Conservation (phyloP, 1,140 invertebrate species). For the Temnothorax nylanderi region DNA sequence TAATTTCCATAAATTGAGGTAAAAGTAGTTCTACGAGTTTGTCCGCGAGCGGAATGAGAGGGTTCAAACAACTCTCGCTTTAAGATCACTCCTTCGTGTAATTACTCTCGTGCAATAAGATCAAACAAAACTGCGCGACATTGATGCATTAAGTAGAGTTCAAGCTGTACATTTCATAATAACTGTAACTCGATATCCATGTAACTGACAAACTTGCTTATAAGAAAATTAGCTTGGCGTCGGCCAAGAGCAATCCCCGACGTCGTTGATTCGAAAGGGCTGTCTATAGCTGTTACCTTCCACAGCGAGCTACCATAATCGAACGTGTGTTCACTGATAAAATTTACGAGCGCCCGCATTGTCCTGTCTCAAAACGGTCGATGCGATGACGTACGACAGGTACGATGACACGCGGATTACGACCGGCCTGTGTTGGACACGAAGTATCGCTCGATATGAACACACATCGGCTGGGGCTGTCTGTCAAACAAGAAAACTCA, state of each 20-base stretch:
- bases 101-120: constrained; percentile 9
- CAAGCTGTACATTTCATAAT: constrained; percentile 9
- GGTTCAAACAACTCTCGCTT: not conserved
- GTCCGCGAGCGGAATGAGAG: not conserved
- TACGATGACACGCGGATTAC: constrained; percentile 69
- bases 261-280: not conserved
- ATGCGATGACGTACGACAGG: constrained; percentile 65
- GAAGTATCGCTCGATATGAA: constrained; percentile 52
- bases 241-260: not conserved
- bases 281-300: constrained; percentile 37
- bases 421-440: constrained; percentile 56
- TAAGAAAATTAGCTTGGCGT: constrained; percentile 20
- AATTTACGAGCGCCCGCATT: constrained; percentile 68
- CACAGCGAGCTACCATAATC: constrained; percentile 35
- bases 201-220: constrained; percentile 15
- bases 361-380: constrained; percentile 47
- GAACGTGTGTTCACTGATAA: constrained; percentile 48
- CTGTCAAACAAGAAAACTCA: constrained; percentile 47
- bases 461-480: constrained; percentile 44
- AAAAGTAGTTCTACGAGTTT: constrained; percentile 7
- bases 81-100: constrained; percentile 17
- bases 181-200: constrained; percentile 27
- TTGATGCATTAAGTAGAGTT: constrained; percentile 33
- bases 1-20: constrained; percentile 52
- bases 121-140: not conserved